Evolutionary conservation across 2,888 invertebrate species (phyloP).

Genomic region (Oscheius myriophilus): DNA sequence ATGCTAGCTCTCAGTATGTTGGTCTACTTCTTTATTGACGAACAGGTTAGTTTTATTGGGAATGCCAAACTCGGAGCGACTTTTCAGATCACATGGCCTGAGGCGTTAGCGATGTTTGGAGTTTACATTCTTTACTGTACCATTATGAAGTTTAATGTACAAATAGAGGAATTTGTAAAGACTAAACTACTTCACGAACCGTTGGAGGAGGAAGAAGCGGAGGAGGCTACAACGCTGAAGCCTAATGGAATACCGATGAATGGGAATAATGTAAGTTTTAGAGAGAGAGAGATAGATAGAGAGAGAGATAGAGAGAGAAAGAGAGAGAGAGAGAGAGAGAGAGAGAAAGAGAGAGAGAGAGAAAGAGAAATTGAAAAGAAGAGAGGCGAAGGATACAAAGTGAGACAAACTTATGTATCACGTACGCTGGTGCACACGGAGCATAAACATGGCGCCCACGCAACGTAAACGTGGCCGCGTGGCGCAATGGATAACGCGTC

Average conservation of each 20-base stretch:
- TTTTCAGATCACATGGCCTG: constrained; percentile 63
- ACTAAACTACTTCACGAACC: constrained; percentile 21
- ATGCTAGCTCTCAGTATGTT: constrained; percentile 63
- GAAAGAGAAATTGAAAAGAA: neutral
- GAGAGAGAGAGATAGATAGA: too few species aligned
- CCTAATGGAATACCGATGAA: constrained; percentile 25
- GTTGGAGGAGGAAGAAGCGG: constrained; percentile 4
- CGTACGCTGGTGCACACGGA: too few species aligned
- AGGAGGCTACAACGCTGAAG: constrained; percentile 16
- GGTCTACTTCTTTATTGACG: constrained; percentile 67
- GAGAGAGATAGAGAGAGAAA: neutral
- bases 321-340: neutral
- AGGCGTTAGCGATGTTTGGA: constrained; percentile 61
- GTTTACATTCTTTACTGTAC: constrained; percentile 65
- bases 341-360: too few species aligned
- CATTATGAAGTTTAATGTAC: constrained; percentile 68
- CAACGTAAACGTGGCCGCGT: constrained; percentile 45
- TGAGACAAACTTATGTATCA: too few species aligned
- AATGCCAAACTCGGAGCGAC: neutral
- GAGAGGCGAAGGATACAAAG: too few species aligned
- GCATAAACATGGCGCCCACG: too few species aligned
- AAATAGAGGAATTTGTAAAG: constrained; percentile 45
- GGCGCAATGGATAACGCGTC: constrained; percentile 68
- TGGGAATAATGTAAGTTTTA: constrained; percentile 20
- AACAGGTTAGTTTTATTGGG: constrained; percentile 38